A percentile compares a stretch with the other conserved stretches of the same genome.
Conservation (phyloP, 2,797 vertebrate genomes). For the Clarias fuscus region DNA sequence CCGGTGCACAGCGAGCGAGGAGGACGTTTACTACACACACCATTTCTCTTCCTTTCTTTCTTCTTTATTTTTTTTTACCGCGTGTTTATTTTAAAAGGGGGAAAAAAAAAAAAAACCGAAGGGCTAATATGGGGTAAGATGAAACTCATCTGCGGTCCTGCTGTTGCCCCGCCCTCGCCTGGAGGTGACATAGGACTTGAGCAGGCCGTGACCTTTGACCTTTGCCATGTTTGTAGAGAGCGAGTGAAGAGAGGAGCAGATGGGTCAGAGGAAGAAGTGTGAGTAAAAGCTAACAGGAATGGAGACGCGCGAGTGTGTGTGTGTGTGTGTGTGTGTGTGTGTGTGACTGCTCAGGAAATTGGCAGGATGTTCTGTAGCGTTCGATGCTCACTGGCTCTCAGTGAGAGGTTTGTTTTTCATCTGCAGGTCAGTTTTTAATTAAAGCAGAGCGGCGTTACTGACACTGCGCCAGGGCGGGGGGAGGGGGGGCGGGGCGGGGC, state of each 20-base stretch:
- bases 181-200: not conserved
- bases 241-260: not conserved
- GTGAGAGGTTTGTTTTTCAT: not conserved
- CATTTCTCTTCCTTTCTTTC: not conserved
- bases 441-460: not conserved
- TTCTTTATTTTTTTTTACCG: not conserved
- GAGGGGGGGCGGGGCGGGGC: no score
- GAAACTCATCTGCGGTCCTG: constrained; percentile 10
- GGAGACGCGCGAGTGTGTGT: not conserved
- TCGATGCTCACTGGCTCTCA: not conserved
- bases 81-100: not conserved
- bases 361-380: not conserved
- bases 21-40: not conserved
- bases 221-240: not conserved
- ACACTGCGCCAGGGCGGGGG: no score
- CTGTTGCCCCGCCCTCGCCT: not conserved
- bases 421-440: not conserved
- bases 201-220: constrained; percentile 6
- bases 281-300: not conserved
- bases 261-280: not conserved
- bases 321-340: not conserved
- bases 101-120: no score
- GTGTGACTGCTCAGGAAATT: not conserved
- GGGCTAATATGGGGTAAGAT: not conserved
- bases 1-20: not conserved